phyloP scores from a whole-genome alignment of 2,113 vertebrate genomes.

The Pampusana beccarii region DNA sequence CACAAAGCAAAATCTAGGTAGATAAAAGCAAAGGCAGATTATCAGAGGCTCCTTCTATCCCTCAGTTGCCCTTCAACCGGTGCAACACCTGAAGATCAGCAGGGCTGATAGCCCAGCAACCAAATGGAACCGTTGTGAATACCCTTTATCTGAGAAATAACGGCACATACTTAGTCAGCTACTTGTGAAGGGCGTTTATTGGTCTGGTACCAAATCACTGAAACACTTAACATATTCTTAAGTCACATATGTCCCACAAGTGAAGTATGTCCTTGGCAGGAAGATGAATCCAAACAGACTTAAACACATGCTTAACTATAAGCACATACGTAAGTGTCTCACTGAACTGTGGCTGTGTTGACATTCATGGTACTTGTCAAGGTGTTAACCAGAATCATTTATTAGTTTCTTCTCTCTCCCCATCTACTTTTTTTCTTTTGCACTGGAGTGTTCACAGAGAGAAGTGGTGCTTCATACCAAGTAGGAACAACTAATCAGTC shows the following conservation, averaged over 20 bases:
- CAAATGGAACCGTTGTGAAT: background rate
- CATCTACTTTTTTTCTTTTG: background rate
- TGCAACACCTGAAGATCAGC: background rate
- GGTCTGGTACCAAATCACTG: background rate
- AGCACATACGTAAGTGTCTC: background rate
- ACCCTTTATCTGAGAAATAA: background rate
- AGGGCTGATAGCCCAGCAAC: background rate
- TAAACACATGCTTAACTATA: background rate
- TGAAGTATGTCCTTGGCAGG: constrained; percentile 10
- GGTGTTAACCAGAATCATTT: background rate
- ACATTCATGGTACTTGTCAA: background rate
- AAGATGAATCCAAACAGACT: background rate
- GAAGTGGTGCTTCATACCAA: background rate
- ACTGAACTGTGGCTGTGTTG: background rate
- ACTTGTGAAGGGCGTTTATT: background rate
- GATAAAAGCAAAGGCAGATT: background rate
- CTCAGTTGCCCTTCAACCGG: background rate
- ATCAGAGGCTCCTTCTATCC: background rate
- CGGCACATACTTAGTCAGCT: background rate
- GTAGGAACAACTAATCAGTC: background rate
- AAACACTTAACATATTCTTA: background rate
- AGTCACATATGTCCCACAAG: background rate
- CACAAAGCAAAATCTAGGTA: background rate
- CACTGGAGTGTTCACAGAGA: background rate
- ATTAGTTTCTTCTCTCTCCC: background rate